These are phyloP conservation scores for Tetrax tetrax DNA, from an alignment of 2,113 vertebrate genomes.

Conservation along the genomic window DNA sequence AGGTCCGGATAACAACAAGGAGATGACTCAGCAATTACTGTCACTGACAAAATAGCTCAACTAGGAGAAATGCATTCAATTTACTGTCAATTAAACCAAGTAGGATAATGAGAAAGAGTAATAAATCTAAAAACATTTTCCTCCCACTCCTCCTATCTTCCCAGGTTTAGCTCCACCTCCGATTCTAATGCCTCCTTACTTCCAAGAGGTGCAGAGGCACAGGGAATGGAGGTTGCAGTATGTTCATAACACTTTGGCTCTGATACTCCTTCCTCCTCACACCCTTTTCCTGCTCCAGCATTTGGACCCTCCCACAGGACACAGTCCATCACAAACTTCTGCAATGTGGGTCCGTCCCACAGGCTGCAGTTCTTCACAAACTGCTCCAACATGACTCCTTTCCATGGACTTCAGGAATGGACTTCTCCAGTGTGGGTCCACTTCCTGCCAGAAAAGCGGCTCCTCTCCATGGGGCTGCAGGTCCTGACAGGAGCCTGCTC, in stretches of 20 bases:
- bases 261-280: background rate
- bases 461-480: background rate
- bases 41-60: background rate
- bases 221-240: fast-evolving
- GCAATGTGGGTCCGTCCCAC: background rate
- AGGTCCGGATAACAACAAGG: background rate
- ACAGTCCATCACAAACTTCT: background rate
- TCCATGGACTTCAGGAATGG: background rate
- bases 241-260: background rate
- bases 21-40: background rate
- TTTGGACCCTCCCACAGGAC: background rate
- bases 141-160: background rate
- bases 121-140: background rate
- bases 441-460: background rate
- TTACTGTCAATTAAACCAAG: background rate
- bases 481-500: background rate
- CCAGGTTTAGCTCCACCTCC: background rate
- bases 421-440: background rate
- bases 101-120: background rate
- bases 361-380: background rate
- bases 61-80: background rate
- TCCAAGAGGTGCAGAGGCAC: fast-evolving
- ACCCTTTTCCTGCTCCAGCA: background rate
- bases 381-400: too few relatives aligned
- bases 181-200: background rate